phyloP scores from a whole-genome alignment of 2,888 invertebrate genomes.

The Lasioglossum oenotherae region DNA sequence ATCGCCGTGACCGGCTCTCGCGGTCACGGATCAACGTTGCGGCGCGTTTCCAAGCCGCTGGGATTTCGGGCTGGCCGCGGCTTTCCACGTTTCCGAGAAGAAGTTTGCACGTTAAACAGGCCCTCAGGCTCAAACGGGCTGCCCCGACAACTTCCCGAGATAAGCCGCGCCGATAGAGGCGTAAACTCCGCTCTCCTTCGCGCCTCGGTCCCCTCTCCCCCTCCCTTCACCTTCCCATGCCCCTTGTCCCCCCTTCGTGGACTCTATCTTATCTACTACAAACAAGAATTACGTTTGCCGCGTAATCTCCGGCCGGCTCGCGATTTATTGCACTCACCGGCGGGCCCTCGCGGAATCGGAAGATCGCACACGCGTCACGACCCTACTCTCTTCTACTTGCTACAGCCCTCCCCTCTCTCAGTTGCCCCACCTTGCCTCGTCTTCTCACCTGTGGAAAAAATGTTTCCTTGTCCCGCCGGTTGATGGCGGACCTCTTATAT shows the following conservation, averaged over 20 bases:
- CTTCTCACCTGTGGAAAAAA: background rate
- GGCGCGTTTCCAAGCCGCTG: conserved; percentile 44
- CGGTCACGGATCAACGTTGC: conserved; percentile 7
- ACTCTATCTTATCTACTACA: conserved; percentile 82
- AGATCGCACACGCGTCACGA: conserved; percentile 61
- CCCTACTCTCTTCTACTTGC: background rate
- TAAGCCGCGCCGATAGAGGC: conserved; percentile 81
- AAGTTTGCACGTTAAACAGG: conserved; percentile 80
- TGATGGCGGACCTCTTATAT: conserved; percentile 16
- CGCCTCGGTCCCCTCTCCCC: conserved; percentile 40
- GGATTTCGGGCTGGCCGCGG: conserved; percentile 73
- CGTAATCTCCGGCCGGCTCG: conserved; percentile 77
- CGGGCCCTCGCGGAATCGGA: conserved; percentile 59
- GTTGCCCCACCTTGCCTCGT: background rate
- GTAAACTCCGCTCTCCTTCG: conserved; percentile 52
- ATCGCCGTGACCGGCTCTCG: conserved; percentile 18
- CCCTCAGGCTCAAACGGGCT: conserved; percentile 78
- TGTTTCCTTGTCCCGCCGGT: background rate
- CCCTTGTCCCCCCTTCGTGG: conserved; percentile 36
- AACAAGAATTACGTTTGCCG: conserved; percentile 83
- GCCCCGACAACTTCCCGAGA: conserved; percentile 83
- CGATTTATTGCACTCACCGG: conserved; percentile 78
- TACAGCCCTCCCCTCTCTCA: background rate
- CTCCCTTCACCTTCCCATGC: conserved; percentile 15
- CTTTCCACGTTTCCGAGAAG: conserved; percentile 80